Evolutionary conservation across 2,113 vertebrate species (phyloP).

Genomic region (Tychaedon coryphoeus): DNA sequence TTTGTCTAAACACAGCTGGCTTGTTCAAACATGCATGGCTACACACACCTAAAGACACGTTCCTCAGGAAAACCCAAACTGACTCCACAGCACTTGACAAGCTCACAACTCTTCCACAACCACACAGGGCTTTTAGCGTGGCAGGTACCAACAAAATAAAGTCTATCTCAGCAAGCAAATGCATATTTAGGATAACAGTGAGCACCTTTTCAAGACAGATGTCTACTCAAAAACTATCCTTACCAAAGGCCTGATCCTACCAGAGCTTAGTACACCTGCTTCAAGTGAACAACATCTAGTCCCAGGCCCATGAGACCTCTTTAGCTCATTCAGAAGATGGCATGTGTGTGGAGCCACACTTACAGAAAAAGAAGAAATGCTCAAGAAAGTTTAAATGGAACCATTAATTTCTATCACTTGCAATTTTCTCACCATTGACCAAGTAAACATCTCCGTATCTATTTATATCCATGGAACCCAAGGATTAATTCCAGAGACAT

Average conservation of each 20-base stretch:
- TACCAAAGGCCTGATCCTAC: not conserved
- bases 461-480: not conserved
- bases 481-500: not conserved
- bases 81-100: not conserved
- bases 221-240: not conserved
- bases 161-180: not conserved
- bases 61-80: not conserved
- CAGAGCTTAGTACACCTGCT: not conserved
- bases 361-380: not conserved
- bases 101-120: not conserved
- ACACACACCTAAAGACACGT: accelerated
- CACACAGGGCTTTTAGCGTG: accelerated
- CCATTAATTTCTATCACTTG: not conserved
- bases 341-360: not conserved
- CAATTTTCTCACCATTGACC: not conserved
- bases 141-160: not conserved
- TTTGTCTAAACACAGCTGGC: not conserved
- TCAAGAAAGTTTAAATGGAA: not conserved
- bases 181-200: accelerated
- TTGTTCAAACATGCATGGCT: not conserved
- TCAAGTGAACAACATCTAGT: not conserved
- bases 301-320: not conserved
- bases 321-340: not conserved
- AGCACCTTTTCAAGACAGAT: not conserved
- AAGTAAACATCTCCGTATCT: not conserved